Evolutionary conservation across 2,113 vertebrate species (phyloP).

Genomic region (Genyomyrus donnyi): DNA sequence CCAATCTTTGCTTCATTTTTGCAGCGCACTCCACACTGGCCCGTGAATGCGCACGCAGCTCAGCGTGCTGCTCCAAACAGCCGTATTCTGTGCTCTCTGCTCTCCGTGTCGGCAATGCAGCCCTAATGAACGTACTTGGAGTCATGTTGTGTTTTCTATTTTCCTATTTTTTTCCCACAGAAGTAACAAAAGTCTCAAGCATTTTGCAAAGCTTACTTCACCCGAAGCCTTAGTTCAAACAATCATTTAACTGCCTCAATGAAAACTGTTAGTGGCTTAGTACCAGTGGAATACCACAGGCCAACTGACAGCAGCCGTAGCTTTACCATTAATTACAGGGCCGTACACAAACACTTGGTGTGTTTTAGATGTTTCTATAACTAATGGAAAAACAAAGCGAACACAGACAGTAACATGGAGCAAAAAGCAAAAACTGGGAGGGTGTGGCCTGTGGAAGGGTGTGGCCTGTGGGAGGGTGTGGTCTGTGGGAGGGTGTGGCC

Average conservation of each 20-base stretch:
- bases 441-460: not conserved
- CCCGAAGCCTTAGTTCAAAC: not conserved
- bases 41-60: not conserved
- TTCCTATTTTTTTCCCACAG: not conserved
- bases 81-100: not conserved
- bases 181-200: not conserved
- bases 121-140: not conserved
- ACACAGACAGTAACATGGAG: not conserved
- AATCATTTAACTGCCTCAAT: not conserved
- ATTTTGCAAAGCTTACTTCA: not conserved
- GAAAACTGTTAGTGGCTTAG: not conserved
- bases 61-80: not conserved
- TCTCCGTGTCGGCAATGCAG: not conserved
- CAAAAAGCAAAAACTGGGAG: not conserved
- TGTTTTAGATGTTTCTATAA: not conserved
- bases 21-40: not conserved
- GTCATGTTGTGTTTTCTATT: not conserved
- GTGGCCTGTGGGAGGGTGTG: not conserved
- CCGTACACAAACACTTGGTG: not conserved
- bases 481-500: rapidly evolving
- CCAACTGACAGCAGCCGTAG: not conserved
- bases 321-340: not conserved
- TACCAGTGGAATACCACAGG: not conserved
- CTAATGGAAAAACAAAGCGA: not conserved
- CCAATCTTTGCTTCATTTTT: not conserved